These are phyloP conservation scores for Meandrina meandrites DNA, from an alignment of 92 coral and sea anemone genomes.

Conservation along the genomic window DNA sequence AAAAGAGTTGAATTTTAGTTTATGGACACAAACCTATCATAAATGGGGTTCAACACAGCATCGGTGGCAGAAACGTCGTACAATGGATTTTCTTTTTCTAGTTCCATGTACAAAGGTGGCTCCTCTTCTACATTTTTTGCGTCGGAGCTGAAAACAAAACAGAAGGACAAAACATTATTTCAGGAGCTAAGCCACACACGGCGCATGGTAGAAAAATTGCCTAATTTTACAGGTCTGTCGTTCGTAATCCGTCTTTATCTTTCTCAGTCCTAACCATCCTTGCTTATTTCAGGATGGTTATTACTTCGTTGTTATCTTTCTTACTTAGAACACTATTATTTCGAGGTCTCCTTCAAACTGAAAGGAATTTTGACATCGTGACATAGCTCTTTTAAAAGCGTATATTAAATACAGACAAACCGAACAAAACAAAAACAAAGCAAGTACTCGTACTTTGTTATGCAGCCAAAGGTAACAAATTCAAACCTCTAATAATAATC, in stretches of 20 bases:
- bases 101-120: background rate
- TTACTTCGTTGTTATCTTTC: background rate
- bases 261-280: background rate
- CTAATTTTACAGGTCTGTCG: background rate
- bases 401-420: too few relatives aligned
- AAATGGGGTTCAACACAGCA: background rate
- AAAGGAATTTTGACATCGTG: too few relatives aligned
- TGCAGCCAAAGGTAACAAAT: background rate
- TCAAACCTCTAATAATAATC: background rate
- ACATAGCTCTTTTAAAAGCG: too few relatives aligned
- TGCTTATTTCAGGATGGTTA: background rate
- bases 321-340: background rate
- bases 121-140: background rate
- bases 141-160: background rate
- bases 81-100: background rate
- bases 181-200: background rate
- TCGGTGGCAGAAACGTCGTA: background rate
- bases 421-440: too few relatives aligned
- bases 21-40: constrained; percentile 8
- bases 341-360: background rate
- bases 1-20: background rate
- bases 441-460: too few relatives aligned
- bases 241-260: background rate
- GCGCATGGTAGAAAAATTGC: background rate
- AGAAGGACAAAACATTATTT: background rate